Percentiles rank a stretch among this genome's conserved stretches.
phyloP scores from a whole-genome alignment of 1,140 invertebrate species.

The Caenorhabditis tropicalis region DNA sequence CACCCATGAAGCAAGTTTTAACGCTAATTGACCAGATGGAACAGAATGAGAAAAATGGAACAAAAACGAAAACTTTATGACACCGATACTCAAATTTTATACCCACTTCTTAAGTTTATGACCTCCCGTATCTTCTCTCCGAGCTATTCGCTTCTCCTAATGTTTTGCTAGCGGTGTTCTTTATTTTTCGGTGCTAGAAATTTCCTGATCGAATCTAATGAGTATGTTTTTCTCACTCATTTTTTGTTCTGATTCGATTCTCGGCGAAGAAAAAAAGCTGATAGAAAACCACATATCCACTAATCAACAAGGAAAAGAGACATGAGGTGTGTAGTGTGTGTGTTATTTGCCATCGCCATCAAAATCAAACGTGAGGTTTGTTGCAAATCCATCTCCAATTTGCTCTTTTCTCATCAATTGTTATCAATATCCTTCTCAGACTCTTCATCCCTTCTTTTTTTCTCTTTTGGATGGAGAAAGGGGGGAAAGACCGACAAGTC shows the following conservation, averaged over 20 bases:
- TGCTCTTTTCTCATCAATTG: constrained; percentile 43
- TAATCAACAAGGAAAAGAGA: constrained; percentile 21
- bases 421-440: constrained; percentile 42
- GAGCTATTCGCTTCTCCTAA: not conserved
- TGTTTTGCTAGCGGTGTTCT: constrained; percentile 39
- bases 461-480: not conserved
- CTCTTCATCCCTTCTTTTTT: not conserved
- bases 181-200: not conserved
- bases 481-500: not conserved
- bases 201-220: not conserved
- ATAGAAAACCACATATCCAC: not conserved
- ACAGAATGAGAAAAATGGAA: not conserved
- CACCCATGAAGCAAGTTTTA: too few relatives aligned
- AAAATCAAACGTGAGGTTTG: constrained; percentile 32
- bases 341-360: constrained; percentile 41
- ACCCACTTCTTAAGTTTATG: constrained; percentile 36
- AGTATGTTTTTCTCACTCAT: not conserved
- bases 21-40: not conserved
- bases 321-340: constrained; percentile 1
- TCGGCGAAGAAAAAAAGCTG: not conserved
- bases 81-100: constrained; percentile 11
- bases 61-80: not conserved
- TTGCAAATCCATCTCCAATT: constrained; percentile 40
- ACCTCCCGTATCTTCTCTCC: not conserved
- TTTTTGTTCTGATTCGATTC: not conserved